Evolutionary conservation across 1,140 invertebrate genomes (phyloP).

Genomic region (Bombus polaris): DNA sequence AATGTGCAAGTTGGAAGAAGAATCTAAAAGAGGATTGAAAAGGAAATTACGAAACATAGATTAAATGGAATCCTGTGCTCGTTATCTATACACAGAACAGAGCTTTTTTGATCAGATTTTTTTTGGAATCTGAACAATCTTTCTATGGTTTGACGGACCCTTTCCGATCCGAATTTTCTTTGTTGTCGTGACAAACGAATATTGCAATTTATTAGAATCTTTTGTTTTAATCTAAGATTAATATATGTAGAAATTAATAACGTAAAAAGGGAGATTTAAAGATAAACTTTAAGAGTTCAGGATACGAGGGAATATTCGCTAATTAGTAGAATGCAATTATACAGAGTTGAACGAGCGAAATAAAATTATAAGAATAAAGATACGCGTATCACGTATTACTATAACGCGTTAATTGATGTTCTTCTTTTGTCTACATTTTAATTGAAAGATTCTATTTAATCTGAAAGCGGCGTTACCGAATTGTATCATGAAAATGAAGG

Average conservation of each 20-base stretch:
- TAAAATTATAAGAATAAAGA: neutral
- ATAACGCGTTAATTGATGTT: neutral
- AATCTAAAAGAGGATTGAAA: neutral
- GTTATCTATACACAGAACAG: neutral
- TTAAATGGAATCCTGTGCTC: neutral
- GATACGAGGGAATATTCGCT: fast-evolving
- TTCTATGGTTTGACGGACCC: neutral
- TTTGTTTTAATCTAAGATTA: too few species aligned
- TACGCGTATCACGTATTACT: too few species aligned
- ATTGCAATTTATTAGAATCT: neutral
- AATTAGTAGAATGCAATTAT: too few species aligned
- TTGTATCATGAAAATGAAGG: neutral
- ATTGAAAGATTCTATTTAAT: neutral
- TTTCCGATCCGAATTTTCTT: neutral
- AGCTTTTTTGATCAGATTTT: neutral
- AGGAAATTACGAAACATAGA: neutral
- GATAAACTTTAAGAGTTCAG: too few species aligned
- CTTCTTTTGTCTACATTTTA: too few species aligned
- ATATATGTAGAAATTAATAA: too few species aligned
- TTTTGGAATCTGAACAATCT: neutral
- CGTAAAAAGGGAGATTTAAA: neutral
- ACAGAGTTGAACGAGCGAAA: neutral
- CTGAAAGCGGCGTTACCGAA: neutral
- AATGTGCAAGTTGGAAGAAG: neutral
- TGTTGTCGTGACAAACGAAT: neutral